Percentiles rank a stretch among this genome's conserved stretches.
phyloP scores from a whole-genome alignment of 1,140 invertebrate species.

The Dreissena rostriformis region DNA sequence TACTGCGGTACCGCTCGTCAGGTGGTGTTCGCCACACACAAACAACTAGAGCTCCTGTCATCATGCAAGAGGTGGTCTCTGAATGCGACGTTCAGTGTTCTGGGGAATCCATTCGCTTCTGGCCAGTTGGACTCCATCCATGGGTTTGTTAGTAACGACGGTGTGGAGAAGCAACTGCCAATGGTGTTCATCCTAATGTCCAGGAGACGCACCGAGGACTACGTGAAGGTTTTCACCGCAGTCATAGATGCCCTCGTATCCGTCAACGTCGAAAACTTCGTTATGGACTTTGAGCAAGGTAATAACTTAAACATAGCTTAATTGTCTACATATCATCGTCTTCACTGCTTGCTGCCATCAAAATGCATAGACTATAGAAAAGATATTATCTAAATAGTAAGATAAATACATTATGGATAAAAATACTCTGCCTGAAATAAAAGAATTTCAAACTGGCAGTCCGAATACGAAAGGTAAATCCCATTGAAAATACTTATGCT shows the following conservation, averaged over 20 bases:
- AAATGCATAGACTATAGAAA: no score
- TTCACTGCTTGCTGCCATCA: no score
- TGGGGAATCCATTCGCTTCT: not conserved
- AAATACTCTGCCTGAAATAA: no score
- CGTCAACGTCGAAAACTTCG: no score
- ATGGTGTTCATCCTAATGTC: slow-evolving; percentile 18
- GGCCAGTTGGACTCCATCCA: slow-evolving; percentile 25
- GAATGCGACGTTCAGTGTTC: not conserved
- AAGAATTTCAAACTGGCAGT: no score
- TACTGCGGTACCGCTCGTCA: not conserved
- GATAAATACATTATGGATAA: no score
- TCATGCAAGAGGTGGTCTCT: not conserved
- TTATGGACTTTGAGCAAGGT: not conserved
- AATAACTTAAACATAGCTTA: no score
- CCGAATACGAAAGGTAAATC: no score
- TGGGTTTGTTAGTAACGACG: not conserved
- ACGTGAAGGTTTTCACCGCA: not conserved
- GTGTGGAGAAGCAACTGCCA: slow-evolving; percentile 14
- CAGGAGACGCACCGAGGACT: slow-evolving; percentile 14
- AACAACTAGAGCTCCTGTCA: not conserved
- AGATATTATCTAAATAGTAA: no score
- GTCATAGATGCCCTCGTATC: no score
- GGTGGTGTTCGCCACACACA: not conserved
- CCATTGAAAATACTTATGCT: no score
- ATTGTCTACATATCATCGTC: no score